These are phyloP conservation scores for Drosophila trapezifrons DNA, from an alignment of 1,140 invertebrate genomes.

Conservation along the genomic window DNA sequence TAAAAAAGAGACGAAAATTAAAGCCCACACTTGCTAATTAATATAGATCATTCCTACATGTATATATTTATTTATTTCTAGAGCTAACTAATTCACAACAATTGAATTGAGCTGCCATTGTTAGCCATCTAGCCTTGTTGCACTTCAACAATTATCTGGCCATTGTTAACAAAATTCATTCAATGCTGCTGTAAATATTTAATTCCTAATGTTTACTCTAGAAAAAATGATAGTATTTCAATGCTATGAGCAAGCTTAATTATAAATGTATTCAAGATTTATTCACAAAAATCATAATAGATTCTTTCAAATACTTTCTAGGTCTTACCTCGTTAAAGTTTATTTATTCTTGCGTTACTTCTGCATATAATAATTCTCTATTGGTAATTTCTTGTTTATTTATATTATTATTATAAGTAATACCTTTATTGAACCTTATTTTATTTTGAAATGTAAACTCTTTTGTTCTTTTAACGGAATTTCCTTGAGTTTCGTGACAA, in stretches of 20 bases:
- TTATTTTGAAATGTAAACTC: neutral
- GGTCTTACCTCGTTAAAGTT: neutral
- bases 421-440: neutral
- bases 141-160: conserved; percentile 23
- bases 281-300: too few relatives aligned
- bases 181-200: conserved; percentile 11
- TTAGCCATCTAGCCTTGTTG: conserved; percentile 27
- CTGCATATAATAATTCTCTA: too few relatives aligned
- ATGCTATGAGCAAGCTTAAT: neutral
- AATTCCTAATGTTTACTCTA: conserved; percentile 8
- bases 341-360: neutral
- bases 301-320: neutral
- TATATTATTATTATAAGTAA: neutral
- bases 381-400: neutral
- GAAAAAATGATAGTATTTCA: neutral
- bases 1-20: neutral
- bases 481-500: neutral
- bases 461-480: neutral
- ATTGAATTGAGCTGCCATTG: conserved; percentile 3
- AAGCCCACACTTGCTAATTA: neutral
- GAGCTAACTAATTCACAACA: conserved; percentile 13
- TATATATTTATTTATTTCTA: conserved; percentile 4
- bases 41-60: too few relatives aligned
- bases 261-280: neutral
- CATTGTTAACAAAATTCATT: conserved; percentile 27